Conservation (phyloP, 2,797 vertebrate genomes). For the Ispidina picta region DNA sequence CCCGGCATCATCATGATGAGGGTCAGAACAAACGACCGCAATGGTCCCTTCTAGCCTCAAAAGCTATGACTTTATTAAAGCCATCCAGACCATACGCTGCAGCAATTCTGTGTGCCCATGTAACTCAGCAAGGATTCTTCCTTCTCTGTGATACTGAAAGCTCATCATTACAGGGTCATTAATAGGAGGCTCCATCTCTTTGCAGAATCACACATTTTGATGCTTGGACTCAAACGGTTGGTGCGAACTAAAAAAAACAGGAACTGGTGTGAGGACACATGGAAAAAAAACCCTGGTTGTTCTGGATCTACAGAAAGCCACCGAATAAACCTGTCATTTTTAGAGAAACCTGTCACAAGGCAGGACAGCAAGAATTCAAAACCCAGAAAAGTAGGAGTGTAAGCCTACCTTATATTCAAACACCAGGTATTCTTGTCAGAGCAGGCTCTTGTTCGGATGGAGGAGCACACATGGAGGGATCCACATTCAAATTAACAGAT, state of each 20-base stretch:
- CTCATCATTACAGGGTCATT: no score
- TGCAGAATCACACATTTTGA: neutral
- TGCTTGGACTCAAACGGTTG: neutral
- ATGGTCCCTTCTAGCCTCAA: neutral
- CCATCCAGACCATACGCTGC: neutral
- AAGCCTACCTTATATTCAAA: neutral
- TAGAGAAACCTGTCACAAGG: neutral
- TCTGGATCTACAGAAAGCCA: neutral
- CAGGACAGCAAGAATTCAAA: neutral
- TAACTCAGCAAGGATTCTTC: neutral
- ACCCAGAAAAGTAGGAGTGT: neutral
- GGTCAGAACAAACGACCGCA: neutral
- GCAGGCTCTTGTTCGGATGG: neutral
- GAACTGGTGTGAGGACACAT: rapidly evolving
- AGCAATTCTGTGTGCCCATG: neutral
- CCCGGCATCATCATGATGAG: neutral
- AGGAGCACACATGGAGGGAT: neutral
- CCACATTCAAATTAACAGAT: rapidly evolving
- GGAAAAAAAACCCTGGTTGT: neutral
- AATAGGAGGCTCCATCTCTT: no score
- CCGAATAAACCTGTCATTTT: neutral
- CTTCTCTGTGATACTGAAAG: no score
- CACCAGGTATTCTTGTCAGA: neutral
- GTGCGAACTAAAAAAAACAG: neutral
- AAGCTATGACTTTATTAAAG: neutral